Evolutionary conservation across 2,113 vertebrate genomes (phyloP), one percentile per base, ranked within the genome.

Genomic region (Gobiocypris rarus): DNA sequence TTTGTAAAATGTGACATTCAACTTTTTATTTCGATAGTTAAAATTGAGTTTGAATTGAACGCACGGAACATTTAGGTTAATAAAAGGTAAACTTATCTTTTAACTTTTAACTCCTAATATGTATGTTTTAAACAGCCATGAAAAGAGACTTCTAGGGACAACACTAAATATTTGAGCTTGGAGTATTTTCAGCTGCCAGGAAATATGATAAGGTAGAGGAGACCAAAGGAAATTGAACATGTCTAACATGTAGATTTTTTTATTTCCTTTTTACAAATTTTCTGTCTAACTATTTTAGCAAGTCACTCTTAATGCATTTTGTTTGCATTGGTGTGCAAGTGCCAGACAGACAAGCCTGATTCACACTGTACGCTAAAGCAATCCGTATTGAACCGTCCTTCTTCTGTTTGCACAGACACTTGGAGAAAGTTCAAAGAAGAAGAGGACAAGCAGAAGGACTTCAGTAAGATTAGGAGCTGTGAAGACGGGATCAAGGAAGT

Each of bases 391-490:
- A 24, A 79, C 22, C 80, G 83, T 9, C 11, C 17, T 38, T 65
- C 85, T 1, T 9, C 8, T 82, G 48, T 31, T 86, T 87, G 19
- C 43, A 45, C 85, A 95, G 94, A 93, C 24, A 91, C 83, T 14
- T 95, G 94, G 94, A 93, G 61, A 75, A 94, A 90, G 83, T 95
- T 95, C 86, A 94, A 92, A 85, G 94, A 92, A 28, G 90, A 89
- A 75, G 90, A 90, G 78, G 87, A 84, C 79, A 91, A 91, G 69
- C 87, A 92, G 82, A 92, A 89, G 17, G 90, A 92, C 79, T 88
- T 89, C n/a, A 84, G 89, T 79, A 89, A 89, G 74, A 90, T 83
- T 69, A 87, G 84, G 24, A 83, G 91, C 24, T 95, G 94, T 90
- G 91, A 92, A 83, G 90, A 93, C 1, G 93, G 93, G 61, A 92